These are phyloP conservation scores for Colletes collaris DNA, from an alignment of 2,888 invertebrate species.

Conservation along the genomic window DNA sequence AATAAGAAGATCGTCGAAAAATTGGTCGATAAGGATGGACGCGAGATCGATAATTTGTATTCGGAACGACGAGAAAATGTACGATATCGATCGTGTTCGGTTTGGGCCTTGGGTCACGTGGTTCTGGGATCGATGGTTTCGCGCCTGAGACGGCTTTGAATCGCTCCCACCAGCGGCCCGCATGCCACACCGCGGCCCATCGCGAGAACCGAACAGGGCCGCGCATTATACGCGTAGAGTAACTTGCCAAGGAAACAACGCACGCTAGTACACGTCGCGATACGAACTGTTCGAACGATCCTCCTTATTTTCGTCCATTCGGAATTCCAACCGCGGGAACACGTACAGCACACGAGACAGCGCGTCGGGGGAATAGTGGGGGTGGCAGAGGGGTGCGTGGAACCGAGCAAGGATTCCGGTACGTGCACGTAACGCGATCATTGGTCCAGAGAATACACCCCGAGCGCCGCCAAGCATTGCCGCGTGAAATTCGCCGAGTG, in stretches of 20 bases:
- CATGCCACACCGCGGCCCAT: conserved; percentile 72
- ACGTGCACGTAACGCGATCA: conserved; percentile 3
- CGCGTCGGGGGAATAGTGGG: not conserved
- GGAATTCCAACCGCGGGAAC: not conserved
- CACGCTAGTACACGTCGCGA: conserved; percentile 36
- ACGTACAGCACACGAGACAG: not conserved
- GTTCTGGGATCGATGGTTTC: conserved; percentile 49
- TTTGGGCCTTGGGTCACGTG: conserved; percentile 22
- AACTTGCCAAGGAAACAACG: conserved; percentile 72
- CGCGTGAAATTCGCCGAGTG: conserved; percentile 43
- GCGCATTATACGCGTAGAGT: conserved; percentile 74
- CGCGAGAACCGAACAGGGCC: conserved; percentile 77
- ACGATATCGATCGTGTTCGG: too few relatives aligned
- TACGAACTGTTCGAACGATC: conserved; percentile 3
- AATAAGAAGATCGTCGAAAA: too few relatives aligned
- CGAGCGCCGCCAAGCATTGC: conserved; percentile 16
- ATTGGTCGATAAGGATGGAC: not conserved
- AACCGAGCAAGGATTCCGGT: conserved; percentile 22
- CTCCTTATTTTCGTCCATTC: not conserved
- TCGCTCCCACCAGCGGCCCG: conserved; percentile 72
- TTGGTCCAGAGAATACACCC: not conserved
- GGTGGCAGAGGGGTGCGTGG: not conserved
- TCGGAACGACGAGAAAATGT: too few relatives aligned
- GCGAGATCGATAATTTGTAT: not conserved
- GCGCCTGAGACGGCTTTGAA: conserved; percentile 73